Base-by-base conservation (phyloP, 2,888 invertebrate genomes). In the Antheraea assamensis region DNA sequence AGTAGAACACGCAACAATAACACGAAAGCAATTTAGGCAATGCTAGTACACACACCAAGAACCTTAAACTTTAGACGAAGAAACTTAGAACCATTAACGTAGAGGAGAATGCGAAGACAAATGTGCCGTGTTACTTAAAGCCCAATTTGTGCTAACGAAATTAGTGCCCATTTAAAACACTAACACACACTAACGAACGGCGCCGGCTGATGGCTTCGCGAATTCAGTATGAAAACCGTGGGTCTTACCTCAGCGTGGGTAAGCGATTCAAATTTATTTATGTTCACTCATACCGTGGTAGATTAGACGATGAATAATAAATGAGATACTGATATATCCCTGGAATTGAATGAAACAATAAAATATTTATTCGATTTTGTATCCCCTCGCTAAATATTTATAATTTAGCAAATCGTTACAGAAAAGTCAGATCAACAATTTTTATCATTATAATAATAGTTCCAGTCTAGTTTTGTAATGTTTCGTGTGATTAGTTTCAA, bases 271-370 rank as follows among this genome's bases (percentile, higher is more conserved):
- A 78, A 81, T 79, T 81, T 83, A 85, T 83, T 84, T 81, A 82
- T 78, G 77, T 82, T 83, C 83, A 82, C 61, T 64, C 81, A 79
- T 78, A 78, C 77, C 75, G 74, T 75, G 77, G 76, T 74, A 79
- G 82, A 85, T 85, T 82, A 82, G 75, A 73, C 78, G 80, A 81
- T 84, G 84, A 84, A 83, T 84, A 81, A 76, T 77, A 74, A 80
- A 83, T 80, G 76, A 80, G 77, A 75, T 75, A 75, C 75, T 77
- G 79, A 78, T 78, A 78, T 78, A 81, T 77, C 66, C 76, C 74
- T 74, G 74, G 66, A 75, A 58, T 72, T 72, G 73, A 72, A 75
- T 73, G 71, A 76, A 78, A 81, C 76, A 78, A 82, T 80, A 80
- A 77, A 75, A 21, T 72, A 58, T 68, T 21, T 35, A 35, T 68